phyloP scores from a whole-genome alignment of 2,888 invertebrate species.

The Lycia hirtaria region DNA sequence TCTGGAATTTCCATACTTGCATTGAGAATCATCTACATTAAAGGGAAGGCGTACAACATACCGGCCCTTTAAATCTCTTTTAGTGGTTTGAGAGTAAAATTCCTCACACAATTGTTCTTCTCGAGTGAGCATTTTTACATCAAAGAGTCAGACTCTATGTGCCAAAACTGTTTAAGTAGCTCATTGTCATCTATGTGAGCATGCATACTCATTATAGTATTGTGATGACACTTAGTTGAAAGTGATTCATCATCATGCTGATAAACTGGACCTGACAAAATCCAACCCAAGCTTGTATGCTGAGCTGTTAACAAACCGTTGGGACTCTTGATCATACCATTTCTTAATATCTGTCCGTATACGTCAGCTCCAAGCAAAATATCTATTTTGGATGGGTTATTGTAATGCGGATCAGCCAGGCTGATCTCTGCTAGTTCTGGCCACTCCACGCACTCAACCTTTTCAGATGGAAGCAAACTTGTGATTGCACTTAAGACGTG shows the following conservation, averaged over 20 bases:
- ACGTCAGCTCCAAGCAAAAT: neutral
- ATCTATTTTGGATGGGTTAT: neutral
- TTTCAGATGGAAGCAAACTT: neutral
- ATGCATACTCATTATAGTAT: neutral
- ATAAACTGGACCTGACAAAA: neutral
- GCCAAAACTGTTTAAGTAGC: slow-evolving; percentile 7
- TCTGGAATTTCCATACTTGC: too few species aligned
- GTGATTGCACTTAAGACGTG: neutral
- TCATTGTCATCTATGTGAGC: neutral
- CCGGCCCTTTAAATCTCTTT: neutral
- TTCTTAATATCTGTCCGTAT: neutral
- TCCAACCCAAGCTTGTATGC: neutral
- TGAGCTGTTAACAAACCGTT: neutral
- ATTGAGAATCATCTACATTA: too few species aligned
- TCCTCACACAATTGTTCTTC: neutral
- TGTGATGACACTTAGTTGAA: neutral
- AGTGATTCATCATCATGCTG: neutral
- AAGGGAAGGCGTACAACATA: too few species aligned
- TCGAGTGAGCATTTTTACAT: neutral
- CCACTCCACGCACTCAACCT: neutral
- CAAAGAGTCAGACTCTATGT: neutral
- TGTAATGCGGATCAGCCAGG: neutral
- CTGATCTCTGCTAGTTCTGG: neutral
- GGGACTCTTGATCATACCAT: neutral
- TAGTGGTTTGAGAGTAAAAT: neutral